Evolutionary conservation across 2,888 invertebrate species (phyloP).

Genomic region (Eilema griseolum): DNA sequence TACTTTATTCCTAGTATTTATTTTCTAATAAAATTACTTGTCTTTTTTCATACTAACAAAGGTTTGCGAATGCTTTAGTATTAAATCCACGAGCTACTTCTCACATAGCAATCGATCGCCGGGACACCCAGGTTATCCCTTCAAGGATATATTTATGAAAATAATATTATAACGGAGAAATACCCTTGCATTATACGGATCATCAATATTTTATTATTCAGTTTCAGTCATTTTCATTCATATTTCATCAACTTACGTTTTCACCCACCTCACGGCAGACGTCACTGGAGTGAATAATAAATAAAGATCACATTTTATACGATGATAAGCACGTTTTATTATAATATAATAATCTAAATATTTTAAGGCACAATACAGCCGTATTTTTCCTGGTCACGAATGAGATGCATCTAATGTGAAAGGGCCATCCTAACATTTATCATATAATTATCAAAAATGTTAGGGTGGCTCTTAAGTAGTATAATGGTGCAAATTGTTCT

Average conservation of each 20-base stretch:
- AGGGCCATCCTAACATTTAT: background rate
- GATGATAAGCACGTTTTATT: background rate
- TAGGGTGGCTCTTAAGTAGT: no score
- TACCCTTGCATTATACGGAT: constrained; percentile 1
- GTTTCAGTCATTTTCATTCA: constrained; percentile 2
- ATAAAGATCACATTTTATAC: background rate
- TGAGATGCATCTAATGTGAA: background rate
- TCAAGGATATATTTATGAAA: background rate
- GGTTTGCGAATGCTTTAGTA: no score
- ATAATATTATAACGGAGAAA: background rate
- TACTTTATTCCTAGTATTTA: no score
- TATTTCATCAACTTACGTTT: constrained; percentile 1
- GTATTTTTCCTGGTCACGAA: background rate
- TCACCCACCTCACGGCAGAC: background rate
- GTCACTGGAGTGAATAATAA: background rate
- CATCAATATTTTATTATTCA: constrained; percentile 3
- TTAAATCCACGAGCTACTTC: no score
- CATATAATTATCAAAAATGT: background rate
- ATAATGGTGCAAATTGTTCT: no score
- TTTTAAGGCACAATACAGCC: background rate
- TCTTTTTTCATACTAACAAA: no score
- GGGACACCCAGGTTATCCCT: no score
- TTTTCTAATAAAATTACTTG: no score
- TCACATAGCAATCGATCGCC: background rate
- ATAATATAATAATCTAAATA: background rate